A percentile compares a stretch with the other conserved stretches of the same genome.
Conservation (phyloP, 2,797 vertebrate species). For the Aulostomus chinensis region DNA sequence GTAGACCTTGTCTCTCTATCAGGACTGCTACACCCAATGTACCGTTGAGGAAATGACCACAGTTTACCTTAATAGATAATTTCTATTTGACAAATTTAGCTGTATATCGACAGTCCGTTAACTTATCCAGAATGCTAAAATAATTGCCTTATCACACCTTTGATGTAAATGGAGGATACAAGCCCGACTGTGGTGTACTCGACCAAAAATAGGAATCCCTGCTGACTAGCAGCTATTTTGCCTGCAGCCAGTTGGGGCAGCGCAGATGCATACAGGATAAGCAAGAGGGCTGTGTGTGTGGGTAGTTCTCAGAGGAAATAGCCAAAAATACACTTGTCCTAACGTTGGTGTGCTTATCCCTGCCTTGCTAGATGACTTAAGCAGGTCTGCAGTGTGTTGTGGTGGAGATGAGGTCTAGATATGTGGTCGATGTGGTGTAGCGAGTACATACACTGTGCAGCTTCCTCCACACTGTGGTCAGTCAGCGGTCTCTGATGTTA, state of each 20-base stretch:
- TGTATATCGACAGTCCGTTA: conserved; percentile 15
- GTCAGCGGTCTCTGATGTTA: conserved; percentile 65
- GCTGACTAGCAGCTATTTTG: conserved; percentile 69
- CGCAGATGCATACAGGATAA: conserved; percentile 58
- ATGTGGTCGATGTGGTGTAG: conserved; percentile 58
- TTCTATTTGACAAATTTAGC: conserved; percentile 27
- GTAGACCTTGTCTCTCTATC: conserved; percentile 42
- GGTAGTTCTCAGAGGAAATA: conserved; percentile 67
- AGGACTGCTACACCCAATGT: conserved; percentile 51
- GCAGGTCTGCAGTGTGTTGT: conserved; percentile 67
- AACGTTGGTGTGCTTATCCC: conserved; percentile 59
- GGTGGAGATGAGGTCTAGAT: conserved; percentile 62
- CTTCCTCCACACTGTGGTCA: conserved; percentile 66
- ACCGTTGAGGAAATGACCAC: conserved; percentile 31
- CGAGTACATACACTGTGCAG: conserved; percentile 66
- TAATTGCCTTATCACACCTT: conserved; percentile 40
- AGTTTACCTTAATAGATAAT: conserved; percentile 4
- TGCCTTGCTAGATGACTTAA: conserved; percentile 50
- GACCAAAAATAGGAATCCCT: conserved; percentile 71
- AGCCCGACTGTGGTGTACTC: conserved; percentile 49
- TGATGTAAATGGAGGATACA: conserved; percentile 31
- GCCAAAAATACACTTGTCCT: conserved; percentile 75
- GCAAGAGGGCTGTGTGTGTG: conserved; percentile 42
- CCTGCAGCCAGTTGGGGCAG: conserved; percentile 64
- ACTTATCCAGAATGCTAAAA: conserved; percentile 39